These are phyloP conservation scores for Agriopis marginaria DNA, from an alignment of 2,888 invertebrate species.

Conservation along the genomic window DNA sequence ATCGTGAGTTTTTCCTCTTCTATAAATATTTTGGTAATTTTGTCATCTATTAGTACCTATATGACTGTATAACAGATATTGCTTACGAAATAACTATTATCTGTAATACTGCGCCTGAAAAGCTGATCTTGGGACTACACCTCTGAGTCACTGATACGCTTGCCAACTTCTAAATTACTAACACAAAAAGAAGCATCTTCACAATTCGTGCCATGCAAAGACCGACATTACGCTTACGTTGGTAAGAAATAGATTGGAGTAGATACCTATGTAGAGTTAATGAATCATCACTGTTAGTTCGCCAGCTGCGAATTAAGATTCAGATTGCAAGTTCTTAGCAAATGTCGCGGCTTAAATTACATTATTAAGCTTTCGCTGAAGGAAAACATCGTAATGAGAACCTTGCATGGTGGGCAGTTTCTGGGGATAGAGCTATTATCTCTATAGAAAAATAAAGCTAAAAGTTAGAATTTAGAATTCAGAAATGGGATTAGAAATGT, in stretches of 20 bases:
- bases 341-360: constrained; percentile 70
- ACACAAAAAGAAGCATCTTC: constrained; percentile 61
- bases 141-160: constrained; percentile 73
- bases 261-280: constrained; percentile 57
- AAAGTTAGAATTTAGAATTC: background rate
- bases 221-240: constrained; percentile 59
- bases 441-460: background rate
- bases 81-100: constrained; percentile 1
- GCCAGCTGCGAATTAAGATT: constrained; percentile 76
- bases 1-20: background rate
- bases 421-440: background rate
- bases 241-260: constrained; percentile 48
- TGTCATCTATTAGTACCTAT: background rate
- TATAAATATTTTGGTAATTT: background rate
- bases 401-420: constrained; percentile 18
- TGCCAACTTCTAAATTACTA: constrained; percentile 70
- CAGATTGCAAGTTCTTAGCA: constrained; percentile 71
- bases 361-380: constrained; percentile 32
- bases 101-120: constrained; percentile 42
- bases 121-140: constrained; percentile 72
- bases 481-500: too few species aligned
- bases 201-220: constrained; percentile 56
- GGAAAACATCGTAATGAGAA: constrained; percentile 21
- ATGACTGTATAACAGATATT: background rate
- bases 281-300: constrained; percentile 71